phyloP scores from a whole-genome alignment of 2,888 invertebrate species.

The Palloptera scutellata region DNA sequence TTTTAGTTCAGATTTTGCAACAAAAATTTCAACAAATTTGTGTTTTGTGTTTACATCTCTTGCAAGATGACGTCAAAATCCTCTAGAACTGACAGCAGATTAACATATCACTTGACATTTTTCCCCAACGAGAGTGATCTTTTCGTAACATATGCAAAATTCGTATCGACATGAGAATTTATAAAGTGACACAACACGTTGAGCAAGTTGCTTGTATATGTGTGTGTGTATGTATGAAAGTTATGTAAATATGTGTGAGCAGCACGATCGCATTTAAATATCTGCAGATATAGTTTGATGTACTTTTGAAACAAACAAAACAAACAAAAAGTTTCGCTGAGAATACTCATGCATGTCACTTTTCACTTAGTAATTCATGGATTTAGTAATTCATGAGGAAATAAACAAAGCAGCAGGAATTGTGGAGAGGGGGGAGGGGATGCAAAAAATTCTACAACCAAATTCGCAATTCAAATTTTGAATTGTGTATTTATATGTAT shows the following conservation, averaged over 20 bases:
- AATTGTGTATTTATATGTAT: constrained; percentile 46
- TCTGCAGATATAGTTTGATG: not conserved
- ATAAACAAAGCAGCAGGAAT: not conserved
- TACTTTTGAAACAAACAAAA: not conserved
- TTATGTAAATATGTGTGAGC: constrained; percentile 9
- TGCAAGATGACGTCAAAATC: constrained; percentile 11
- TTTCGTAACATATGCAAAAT: constrained; percentile 52
- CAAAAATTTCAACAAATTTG: no score
- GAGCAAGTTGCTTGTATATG: not conserved
- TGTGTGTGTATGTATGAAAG: no score
- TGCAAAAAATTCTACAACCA: constrained; percentile 12
- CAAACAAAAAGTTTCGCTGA: constrained; percentile 1
- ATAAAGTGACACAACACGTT: constrained; percentile 55
- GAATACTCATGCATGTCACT: not conserved
- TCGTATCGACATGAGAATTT: constrained; percentile 51
- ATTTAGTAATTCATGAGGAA: not conserved
- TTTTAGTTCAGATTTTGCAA: no score
- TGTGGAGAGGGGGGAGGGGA: not conserved
- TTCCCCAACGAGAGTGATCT: constrained; percentile 23
- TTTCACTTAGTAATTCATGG: not conserved
- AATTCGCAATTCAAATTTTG: constrained; percentile 61
- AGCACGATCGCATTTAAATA: constrained; percentile 11
- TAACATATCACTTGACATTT: constrained; percentile 57
- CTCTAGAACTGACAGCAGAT: constrained; percentile 53
- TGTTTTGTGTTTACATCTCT: not conserved